Percentiles rank a stretch among this genome's conserved stretches.
phyloP scores from a whole-genome alignment of 2,113 vertebrate species.

The Vidua macroura region DNA sequence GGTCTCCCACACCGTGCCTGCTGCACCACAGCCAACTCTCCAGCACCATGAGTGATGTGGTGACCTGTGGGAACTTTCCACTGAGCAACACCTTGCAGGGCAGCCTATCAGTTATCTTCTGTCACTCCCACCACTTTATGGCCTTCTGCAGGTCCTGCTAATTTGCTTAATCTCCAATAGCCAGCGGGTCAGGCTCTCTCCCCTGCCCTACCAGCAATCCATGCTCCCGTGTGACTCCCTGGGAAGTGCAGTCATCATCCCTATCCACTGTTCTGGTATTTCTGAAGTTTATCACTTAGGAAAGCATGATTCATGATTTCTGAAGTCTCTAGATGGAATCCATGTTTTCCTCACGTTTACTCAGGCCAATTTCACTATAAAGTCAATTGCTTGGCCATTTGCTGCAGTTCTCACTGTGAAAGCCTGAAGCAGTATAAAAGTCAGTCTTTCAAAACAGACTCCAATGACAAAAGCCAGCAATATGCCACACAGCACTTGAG shows the following conservation, averaged over 20 bases:
- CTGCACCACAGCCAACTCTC: background rate
- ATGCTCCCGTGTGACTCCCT: background rate
- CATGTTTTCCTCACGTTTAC: background rate
- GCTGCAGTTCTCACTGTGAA: background rate
- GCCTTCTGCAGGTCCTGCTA: background rate
- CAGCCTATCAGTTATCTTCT: background rate
- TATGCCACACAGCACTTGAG: constrained; percentile 39
- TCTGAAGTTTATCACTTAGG: background rate
- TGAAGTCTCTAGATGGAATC: background rate
- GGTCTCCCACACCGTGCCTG: rapidly evolving
- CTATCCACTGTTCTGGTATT: background rate
- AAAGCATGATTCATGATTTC: background rate
- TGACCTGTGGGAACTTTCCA: background rate
- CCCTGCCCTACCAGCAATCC: background rate
- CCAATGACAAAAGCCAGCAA: constrained; percentile 54
- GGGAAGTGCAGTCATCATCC: background rate
- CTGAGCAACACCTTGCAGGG: background rate
- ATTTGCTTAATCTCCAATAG: background rate
- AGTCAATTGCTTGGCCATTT: background rate
- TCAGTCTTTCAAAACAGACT: constrained; percentile 53
- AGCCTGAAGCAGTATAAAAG: constrained; percentile 10
- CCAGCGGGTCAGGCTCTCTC: background rate
- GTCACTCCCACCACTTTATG: background rate
- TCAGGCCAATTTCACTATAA: background rate
- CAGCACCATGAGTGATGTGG: background rate